Evolutionary conservation across 2,113 vertebrate species (phyloP), one percentile per base, ranked within the genome.

Genomic region (Tetrao urogallus): DNA sequence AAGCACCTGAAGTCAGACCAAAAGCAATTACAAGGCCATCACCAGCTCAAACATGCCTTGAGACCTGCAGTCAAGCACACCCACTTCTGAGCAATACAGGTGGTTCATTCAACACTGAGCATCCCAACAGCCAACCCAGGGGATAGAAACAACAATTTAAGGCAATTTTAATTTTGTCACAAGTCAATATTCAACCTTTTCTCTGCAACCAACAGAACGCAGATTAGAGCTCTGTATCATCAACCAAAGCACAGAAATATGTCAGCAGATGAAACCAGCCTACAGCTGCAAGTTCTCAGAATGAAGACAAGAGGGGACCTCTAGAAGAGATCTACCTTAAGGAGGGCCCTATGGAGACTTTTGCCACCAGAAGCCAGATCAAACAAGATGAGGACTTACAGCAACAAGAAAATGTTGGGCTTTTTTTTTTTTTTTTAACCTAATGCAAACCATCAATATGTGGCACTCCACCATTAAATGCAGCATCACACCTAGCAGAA

Each of bases 381-480:
- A 75, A 80, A 81, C 88, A 67, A 17, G 5, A 30, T 32, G 28
- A 13, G 4, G 18, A 20, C 52, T 84, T 4, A 5, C 61, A 81
- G 58, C 6, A 77, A 40, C 52, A 56, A 30, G 19, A 81, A 15
- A 63, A n/a, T 11, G 8, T 2, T 17, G 60, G 6, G 16, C 28
- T 56, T 56, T 38, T 16, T 38, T 12, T 21, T 19, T 8, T 42
- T 42, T 42, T 42, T 43, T 58, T 40, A 38, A 20, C 48, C 90
- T 76, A 90, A 43, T 50, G 50, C 57, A 91, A 95, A 43, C 30
- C 56, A 76, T 74, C 52, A 36, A 56, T 86, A 90, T 5, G 72
- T 86, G 88, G 88, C 86, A 71, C 79, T 65, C 34, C 82, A 65
- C 85, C 94, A 78, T 77, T 78, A 86, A 74, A 86, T 34, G 22